Evolutionary conservation across 2,113 vertebrate genomes (phyloP).

Genomic region (Danionella cerebrum): DNA sequence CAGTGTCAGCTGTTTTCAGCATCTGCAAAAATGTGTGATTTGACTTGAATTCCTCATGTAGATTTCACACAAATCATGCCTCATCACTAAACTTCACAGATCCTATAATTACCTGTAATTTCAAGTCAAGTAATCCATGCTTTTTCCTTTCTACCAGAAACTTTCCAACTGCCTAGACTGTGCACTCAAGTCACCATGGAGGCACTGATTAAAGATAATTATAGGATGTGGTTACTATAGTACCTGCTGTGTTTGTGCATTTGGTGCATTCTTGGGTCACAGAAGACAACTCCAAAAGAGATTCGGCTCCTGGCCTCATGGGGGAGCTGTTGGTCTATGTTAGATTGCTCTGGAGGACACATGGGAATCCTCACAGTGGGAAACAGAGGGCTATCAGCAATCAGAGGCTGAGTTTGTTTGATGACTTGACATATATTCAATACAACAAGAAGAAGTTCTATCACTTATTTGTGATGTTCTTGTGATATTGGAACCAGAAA

Average conservation of each 20-base stretch:
- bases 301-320: slow-evolving; percentile 11
- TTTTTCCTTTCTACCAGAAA: background rate
- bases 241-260: background rate
- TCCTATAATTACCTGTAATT: background rate
- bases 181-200: slow-evolving; percentile 18
- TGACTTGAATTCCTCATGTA: background rate
- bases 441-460: background rate
- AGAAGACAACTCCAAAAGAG: background rate
- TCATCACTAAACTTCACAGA: background rate
- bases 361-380: background rate
- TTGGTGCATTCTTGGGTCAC: background rate
- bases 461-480: no score
- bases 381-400: background rate
- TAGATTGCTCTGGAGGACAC: background rate
- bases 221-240: slow-evolving; percentile 19
- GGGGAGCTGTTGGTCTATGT: slow-evolving; percentile 30
- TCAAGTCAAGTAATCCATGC: background rate
- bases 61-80: background rate
- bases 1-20: no score
- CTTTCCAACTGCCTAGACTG: background rate
- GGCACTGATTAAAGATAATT: slow-evolving; percentile 3
- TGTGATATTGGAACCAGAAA: background rate
- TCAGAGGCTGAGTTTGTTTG: slow-evolving; percentile 3
- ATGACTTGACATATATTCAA: background rate
- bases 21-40: no score